Evolutionary conservation across 2,113 vertebrate species (phyloP), one percentile per base, ranked within the genome.

Genomic region (Elephas maximus): DNA sequence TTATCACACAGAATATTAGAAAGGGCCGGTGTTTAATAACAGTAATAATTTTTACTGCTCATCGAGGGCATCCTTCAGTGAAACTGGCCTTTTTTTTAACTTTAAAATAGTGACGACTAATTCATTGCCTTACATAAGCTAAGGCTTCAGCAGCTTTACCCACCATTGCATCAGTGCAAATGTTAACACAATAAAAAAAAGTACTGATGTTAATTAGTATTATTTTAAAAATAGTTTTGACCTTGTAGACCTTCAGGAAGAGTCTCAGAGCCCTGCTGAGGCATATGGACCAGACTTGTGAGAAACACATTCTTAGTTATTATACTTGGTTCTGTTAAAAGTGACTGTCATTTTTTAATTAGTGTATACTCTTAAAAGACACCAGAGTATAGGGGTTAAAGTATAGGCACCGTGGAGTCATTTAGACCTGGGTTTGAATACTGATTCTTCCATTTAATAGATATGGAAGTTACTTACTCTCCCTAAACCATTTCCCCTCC

Each of bases 1-100:
- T 95, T 86, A 91, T 93, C 76, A 90, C 65, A 86, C 15, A 63
- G 83, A 91, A 78, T 92, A 87, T 93, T 93, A 87, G 71, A 86
- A 94, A 92, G 95, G 45, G 9, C 79, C 1, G 2, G 14, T 93
- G 73, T 94, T 95, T 96, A 88, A 74, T 91, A 62, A 84, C 73
- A 76, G 57, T 87, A 53, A 65, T 53, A 74, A 78, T 92, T 90
- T 94, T 71, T 74, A n/a, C 51, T 90, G 0, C 74, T 93, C 14
- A 85, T 93, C 33, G 86, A 85, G 45, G 77, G 85, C 48, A 84
- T 95, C 95, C n/a, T 89, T 80, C 84, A 69, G 57, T 95, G 85
- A 94, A 87, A 45, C 53, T 37, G 53, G 9, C n/a, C 62, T 86
- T 67, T 82, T 82, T 71, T 86, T 57, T 76, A 21, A 6, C 37